These are phyloP conservation scores for Caenorhabditis drosophilae DNA, from an alignment of 2,888 invertebrate genomes.

Conservation along the genomic window DNA sequence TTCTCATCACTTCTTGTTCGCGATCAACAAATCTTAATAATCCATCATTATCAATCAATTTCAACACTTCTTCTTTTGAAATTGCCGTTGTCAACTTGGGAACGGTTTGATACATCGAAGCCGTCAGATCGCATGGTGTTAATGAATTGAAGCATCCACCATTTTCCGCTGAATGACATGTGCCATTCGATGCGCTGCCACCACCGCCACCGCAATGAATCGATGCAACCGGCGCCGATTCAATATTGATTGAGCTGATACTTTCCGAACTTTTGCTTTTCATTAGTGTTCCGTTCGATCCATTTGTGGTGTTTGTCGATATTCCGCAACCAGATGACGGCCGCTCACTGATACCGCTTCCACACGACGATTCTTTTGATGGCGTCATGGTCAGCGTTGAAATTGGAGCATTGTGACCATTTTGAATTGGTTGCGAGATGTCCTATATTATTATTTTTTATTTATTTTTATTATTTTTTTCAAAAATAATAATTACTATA, in stretches of 20 bases:
- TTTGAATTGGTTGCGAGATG: not conserved
- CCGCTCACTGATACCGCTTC: conserved; percentile 9
- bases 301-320: conserved; percentile 1
- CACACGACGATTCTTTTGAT: not conserved
- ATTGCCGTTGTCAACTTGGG: not conserved
- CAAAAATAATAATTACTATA: not conserved
- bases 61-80: not conserved
- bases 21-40: conserved; percentile 38
- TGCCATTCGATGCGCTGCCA: not conserved
- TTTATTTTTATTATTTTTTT: not conserved
- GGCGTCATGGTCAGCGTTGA: not conserved
- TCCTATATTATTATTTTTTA: not conserved
- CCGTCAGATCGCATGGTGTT: no score
- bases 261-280: conserved; percentile 49
- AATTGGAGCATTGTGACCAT: not conserved
- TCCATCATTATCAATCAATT: conserved; percentile 42
- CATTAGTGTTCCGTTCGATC: conserved; percentile 3
- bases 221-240: not conserved
- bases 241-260: conserved; percentile 35
- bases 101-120: not conserved
- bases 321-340: conserved; percentile 21
- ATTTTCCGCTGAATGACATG: no score
- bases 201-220: not conserved
- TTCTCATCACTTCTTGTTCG: conserved; percentile 27
- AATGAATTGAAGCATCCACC: no score